A percentile compares a stretch with the other conserved stretches of the same genome.
phyloP scores from a whole-genome alignment of 2,888 invertebrate genomes.

The Brachyptera putata region DNA sequence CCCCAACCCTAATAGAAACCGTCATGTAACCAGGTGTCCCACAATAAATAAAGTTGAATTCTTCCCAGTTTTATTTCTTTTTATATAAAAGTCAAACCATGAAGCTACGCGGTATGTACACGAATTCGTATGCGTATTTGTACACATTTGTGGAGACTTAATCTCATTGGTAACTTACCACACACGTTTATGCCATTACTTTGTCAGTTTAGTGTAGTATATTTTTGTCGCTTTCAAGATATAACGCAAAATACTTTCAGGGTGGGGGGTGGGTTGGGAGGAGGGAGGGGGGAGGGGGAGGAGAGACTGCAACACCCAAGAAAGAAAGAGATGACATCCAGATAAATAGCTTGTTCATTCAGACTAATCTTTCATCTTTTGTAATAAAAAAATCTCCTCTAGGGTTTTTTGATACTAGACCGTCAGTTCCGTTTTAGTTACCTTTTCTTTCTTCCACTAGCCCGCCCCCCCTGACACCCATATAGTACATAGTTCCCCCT shows the following conservation, averaged over 20 bases:
- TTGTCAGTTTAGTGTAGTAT: background rate
- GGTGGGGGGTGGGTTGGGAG: too few relatives aligned
- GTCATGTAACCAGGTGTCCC: too few relatives aligned
- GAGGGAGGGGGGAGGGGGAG: too few relatives aligned
- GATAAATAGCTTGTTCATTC: slow-evolving; percentile 48
- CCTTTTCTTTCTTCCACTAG: slow-evolving; percentile 4
- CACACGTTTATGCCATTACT: slow-evolving; percentile 20
- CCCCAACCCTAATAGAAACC: too few relatives aligned
- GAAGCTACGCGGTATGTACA: too few relatives aligned
- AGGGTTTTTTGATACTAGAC: slow-evolving; percentile 17
- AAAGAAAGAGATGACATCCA: slow-evolving; percentile 46
- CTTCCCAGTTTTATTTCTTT: too few relatives aligned
- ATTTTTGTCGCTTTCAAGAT: slow-evolving; percentile 5
- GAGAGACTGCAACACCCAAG: slow-evolving; percentile 12
- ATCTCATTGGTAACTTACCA: slow-evolving; percentile 17
- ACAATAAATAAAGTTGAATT: too few relatives aligned
- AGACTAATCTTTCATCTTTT: slow-evolving; percentile 47
- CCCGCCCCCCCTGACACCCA: slow-evolving; percentile 21
- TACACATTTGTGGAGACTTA: slow-evolving; percentile 6
- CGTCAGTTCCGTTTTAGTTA: slow-evolving; percentile 13
- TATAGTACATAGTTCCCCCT: slow-evolving; percentile 12
- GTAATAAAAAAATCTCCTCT: slow-evolving; percentile 20
- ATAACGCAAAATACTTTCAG: too few relatives aligned
- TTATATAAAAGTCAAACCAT: too few relatives aligned
- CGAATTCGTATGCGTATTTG: too few relatives aligned